Percentiles rank a stretch among this genome's conserved stretches.
These are phyloP conservation scores for Diloba caeruleocephala DNA, from an alignment of 2,888 invertebrate genomes.

Conservation along the genomic window DNA sequence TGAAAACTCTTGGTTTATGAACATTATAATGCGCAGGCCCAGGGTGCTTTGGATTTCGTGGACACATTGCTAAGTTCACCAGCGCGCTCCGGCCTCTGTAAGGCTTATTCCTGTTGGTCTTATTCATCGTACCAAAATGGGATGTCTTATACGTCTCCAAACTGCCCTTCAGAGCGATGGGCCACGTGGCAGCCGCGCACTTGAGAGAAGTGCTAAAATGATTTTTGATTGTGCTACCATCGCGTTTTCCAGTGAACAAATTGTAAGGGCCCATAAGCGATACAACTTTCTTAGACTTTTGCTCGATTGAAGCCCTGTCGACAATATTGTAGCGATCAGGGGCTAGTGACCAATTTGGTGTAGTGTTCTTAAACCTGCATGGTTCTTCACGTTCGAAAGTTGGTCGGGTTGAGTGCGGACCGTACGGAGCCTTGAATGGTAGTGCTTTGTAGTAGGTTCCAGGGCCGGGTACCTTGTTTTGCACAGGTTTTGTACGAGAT, in stretches of 20 bases:
- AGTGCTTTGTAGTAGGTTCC: constrained; percentile 74
- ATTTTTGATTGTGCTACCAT: constrained; percentile 85
- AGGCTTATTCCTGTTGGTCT: constrained; percentile 69
- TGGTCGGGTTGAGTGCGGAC: constrained; percentile 72
- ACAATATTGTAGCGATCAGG: constrained; percentile 76
- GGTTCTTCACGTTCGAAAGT: constrained; percentile 76
- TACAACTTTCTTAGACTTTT: constrained; percentile 75
- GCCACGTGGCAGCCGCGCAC: constrained; percentile 76
- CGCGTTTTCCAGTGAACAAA: constrained; percentile 85
- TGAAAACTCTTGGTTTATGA: constrained; percentile 61
- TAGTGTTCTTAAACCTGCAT: constrained; percentile 74
- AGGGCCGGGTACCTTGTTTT: constrained; percentile 68
- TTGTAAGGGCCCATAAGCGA: constrained; percentile 81
- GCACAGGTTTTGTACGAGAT: constrained; percentile 57
- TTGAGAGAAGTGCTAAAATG: constrained; percentile 77
- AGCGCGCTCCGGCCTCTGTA: constrained; percentile 83
- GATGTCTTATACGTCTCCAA: constrained; percentile 74
- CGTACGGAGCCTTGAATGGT: constrained; percentile 74
- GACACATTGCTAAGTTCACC: constrained; percentile 83
- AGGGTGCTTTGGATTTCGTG: constrained; percentile 83
- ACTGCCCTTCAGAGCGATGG: constrained; percentile 68
- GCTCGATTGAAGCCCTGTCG: constrained; percentile 74
- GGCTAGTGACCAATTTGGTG: constrained; percentile 74
- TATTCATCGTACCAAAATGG: constrained; percentile 77
- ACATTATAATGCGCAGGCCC: constrained; percentile 84